Evolutionary conservation across 2,888 invertebrate genomes (phyloP).

Genomic region (Drosophila buzzatii): DNA sequence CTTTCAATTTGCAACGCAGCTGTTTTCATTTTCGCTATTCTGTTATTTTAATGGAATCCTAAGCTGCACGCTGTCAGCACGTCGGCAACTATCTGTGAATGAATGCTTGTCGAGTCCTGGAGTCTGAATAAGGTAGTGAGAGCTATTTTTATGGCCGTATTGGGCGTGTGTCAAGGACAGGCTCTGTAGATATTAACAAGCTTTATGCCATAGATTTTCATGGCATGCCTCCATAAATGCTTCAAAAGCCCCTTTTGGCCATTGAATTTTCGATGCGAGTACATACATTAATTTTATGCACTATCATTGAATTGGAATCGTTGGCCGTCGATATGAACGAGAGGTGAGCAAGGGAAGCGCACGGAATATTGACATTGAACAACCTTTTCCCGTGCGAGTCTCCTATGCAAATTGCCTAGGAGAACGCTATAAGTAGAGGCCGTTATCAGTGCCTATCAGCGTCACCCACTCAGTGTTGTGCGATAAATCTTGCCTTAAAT

Average conservation of each 20-base stretch:
- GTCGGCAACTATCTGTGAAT: constrained; percentile 28
- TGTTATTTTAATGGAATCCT: constrained; percentile 42
- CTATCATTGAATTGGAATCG: constrained; percentile 71
- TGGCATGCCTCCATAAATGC: constrained; percentile 47
- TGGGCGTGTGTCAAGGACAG: constrained; percentile 42
- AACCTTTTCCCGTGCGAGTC: constrained; percentile 58
- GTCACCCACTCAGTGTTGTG: constrained; percentile 58
- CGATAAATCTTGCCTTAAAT: constrained; percentile 74
- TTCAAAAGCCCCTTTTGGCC: constrained; percentile 32
- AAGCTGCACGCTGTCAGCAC: constrained; percentile 42
- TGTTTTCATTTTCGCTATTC: constrained; percentile 20
- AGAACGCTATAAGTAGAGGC: constrained; percentile 7
- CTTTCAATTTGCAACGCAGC: constrained; percentile 52
- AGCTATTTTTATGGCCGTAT: constrained; percentile 48
- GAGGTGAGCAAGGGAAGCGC: constrained; percentile 6
- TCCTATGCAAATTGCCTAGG: constrained; percentile 67
- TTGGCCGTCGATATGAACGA: constrained; percentile 15
- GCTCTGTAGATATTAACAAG: constrained; percentile 28
- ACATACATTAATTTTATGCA: constrained; percentile 69
- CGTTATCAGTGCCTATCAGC: constrained; percentile 61
- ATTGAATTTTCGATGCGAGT: constrained; percentile 27
- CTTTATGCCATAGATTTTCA: constrained; percentile 25
- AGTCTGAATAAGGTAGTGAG: constrained; percentile 10
- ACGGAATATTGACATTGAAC: constrained; percentile 36
- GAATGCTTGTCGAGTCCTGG: constrained; percentile 3